Base-by-base conservation (phyloP, 1,140 invertebrate species). In the Apis florea region DNA sequence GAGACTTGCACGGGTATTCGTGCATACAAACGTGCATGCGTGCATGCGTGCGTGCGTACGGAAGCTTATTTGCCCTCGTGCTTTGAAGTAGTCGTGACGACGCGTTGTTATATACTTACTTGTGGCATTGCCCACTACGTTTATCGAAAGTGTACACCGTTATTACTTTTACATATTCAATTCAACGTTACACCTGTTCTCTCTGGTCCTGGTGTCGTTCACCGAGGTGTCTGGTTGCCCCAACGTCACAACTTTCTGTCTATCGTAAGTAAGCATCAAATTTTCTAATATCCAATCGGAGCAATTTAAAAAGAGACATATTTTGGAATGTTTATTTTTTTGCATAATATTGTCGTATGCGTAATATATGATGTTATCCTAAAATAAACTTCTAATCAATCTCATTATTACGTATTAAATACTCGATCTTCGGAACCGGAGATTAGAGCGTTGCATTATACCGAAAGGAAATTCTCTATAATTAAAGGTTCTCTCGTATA, bases 101-200 rank as follows among this genome's bases (percentile, higher is more conserved):
- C 80, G 61, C 21, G 31, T 78, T 83, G 64, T 83, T 54, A 31
- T 24, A 51, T 40, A 40, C 31, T 40, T 40, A 40, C 31, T 51
- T 15, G 73, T 53, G 64, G 64, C 26, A 76, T 69, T 67, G 68
- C 15, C 67, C 15, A 24, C 2, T 24, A 61, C 64, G 64, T 21
- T 72, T 21, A 66, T 80, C 59, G 47, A 82, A 82, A 82, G 80
- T 82, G 74, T n/a, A 82, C 64, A 19, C n/a, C 74, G 56, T 66
- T 73, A 54, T 80, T 66, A 21, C 40, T 51, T 47, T 74, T 53
- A 15, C 66, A 49, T 40, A 54, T 69, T 69, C 64, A 12, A 61
- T n/a, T 54, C 21, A 49, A 54, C 26, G 9, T 58, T 54, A 40
- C 56, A 70, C 74, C 74, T 81, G 72, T 64, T 77, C n/a, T 26